Evolutionary conservation across 2,113 vertebrate genomes (phyloP).

Genomic region (Canis aureus): DNA sequence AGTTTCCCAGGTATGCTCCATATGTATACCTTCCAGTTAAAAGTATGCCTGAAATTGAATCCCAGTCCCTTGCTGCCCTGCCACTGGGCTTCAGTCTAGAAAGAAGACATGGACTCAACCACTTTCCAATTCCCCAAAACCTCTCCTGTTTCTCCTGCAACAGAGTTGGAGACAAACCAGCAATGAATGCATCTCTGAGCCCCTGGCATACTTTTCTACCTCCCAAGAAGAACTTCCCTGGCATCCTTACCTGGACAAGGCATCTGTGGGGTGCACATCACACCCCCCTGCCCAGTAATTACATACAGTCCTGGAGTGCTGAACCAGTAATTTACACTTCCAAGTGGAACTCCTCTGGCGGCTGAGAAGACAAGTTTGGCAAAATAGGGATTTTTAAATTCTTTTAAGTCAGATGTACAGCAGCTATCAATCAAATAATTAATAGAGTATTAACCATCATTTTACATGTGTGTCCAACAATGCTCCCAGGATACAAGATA

Average conservation of each 20-base stretch:
- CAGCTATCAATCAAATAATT: background rate
- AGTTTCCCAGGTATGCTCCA: background rate
- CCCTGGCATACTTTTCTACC: background rate
- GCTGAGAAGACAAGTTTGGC: constrained; percentile 79
- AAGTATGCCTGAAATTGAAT: background rate
- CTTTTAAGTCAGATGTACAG: background rate
- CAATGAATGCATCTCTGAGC: background rate
- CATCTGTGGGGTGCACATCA: background rate
- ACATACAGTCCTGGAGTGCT: constrained; percentile 16
- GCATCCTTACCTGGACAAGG: constrained; percentile 77
- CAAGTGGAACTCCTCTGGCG: constrained; percentile 85
- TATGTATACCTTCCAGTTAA: background rate
- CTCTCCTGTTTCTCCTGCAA: background rate
- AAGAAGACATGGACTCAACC: background rate
- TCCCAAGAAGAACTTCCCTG: constrained; percentile 77
- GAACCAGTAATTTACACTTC: constrained; percentile 77
- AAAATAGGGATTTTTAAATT: constrained; percentile 58
- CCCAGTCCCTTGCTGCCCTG: background rate
- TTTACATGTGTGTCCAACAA: background rate
- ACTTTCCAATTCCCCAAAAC: background rate
- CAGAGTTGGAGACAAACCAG: background rate
- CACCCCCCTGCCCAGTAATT: background rate
- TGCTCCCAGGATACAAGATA: background rate
- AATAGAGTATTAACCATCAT: background rate
- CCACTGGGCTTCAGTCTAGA: background rate